Conservation (phyloP, 2,888 invertebrate genomes). For the Pammene aurita region DNA sequence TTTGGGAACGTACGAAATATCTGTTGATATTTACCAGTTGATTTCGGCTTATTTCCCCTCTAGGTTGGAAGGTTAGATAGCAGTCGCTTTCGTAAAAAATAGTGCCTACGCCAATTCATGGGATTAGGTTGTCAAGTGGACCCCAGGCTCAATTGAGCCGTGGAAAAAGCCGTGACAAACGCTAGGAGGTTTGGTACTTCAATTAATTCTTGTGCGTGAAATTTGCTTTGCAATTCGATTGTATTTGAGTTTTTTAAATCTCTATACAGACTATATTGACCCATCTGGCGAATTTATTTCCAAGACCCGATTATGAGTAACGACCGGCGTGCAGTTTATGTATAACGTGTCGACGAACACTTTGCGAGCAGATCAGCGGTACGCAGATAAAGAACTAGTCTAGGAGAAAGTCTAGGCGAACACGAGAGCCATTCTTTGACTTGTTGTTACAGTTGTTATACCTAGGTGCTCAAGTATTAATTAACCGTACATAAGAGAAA, state of each 20-base stretch:
- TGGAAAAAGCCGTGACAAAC: not conserved
- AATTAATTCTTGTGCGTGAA: no score
- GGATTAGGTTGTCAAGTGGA: not conserved
- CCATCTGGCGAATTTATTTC: no score
- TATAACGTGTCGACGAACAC: not conserved
- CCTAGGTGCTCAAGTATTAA: no score
- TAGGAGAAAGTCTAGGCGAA: not conserved
- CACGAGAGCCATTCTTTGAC: not conserved
- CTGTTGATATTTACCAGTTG: no score
- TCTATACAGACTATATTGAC: no score
- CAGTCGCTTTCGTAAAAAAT: no score
- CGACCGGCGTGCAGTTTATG: not conserved
- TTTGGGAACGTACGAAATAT: not conserved
- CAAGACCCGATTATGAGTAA: not conserved
- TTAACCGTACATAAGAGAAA: no score
- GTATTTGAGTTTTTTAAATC: no score
- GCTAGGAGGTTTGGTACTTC: not conserved
- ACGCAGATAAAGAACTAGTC: not conserved
- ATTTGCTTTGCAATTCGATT: no score
- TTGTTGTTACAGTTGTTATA: no score
- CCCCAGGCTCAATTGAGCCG: not conserved
- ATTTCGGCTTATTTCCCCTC: not conserved
- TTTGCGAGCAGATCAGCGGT: conserved; percentile 1
- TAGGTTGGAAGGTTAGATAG: not conserved
- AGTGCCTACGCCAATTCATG: no score